A percentile compares a stretch with the other conserved stretches of the same genome.
Evolutionary conservation across 2,888 invertebrate genomes (phyloP).

Genomic region (Erebia aethiops): DNA sequence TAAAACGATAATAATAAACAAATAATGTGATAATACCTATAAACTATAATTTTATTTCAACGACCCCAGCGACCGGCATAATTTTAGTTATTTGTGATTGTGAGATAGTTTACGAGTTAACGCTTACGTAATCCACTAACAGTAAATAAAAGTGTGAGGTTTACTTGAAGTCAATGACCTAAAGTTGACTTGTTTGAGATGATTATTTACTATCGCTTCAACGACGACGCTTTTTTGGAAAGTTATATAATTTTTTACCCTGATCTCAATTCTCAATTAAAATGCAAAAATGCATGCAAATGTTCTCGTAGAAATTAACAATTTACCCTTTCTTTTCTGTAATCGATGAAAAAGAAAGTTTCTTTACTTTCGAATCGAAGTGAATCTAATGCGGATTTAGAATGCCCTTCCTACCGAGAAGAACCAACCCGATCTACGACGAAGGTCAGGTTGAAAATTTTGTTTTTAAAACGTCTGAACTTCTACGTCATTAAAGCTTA

Average conservation of each 20-base stretch:
- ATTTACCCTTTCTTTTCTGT: too few species aligned
- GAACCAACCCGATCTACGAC: neutral
- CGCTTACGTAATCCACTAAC: constrained; percentile 5
- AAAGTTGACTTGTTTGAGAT: neutral
- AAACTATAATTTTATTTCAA: too few species aligned
- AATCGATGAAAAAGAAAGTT: too few species aligned
- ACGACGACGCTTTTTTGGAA: neutral
- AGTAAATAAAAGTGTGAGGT: neutral
- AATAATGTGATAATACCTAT: neutral
- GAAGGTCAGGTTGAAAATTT: neutral
- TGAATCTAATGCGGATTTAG: too few species aligned
- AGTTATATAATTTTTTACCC: too few species aligned
- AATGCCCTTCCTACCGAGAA: too few species aligned
- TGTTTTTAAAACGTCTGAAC: neutral
- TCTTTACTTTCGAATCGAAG: too few species aligned
- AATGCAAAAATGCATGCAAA: too few species aligned
- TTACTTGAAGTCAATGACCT: constrained; percentile 7
- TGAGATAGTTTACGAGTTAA: neutral
- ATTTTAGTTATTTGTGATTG: neutral
- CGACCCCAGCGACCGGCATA: too few species aligned
- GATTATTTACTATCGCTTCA: neutral
- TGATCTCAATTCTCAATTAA: too few species aligned
- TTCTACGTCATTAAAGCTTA: neutral
- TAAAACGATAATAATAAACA: neutral
- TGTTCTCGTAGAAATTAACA: too few species aligned